These are phyloP conservation scores for Drosophila sordidapex DNA, from an alignment of 2,888 invertebrate genomes.

Conservation along the genomic window DNA sequence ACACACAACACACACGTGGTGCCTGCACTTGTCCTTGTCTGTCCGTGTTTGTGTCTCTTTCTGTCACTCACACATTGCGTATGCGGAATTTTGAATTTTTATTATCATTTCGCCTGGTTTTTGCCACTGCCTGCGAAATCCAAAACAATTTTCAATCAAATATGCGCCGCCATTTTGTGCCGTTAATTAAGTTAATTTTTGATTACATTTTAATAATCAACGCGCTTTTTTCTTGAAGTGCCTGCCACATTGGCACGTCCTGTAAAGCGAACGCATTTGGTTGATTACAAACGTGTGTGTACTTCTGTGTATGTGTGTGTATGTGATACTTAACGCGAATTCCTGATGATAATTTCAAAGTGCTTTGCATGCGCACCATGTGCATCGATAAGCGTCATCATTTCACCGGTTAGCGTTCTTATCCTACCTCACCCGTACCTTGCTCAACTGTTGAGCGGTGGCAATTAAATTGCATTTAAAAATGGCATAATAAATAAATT, in stretches of 20 bases:
- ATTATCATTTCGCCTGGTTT: constrained; percentile 49
- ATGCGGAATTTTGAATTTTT: constrained; percentile 73
- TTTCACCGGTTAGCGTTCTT: constrained; percentile 39
- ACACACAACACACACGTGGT: constrained; percentile 6
- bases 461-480: constrained; percentile 74
- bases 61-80: constrained; percentile 46
- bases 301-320: constrained; percentile 2
- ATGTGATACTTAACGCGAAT: constrained; percentile 55
- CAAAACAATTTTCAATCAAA: constrained; percentile 51
- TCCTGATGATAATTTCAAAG: constrained; percentile 71
- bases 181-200: constrained; percentile 78
- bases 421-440: neutral
- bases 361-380: constrained; percentile 73
- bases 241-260: constrained; percentile 53
- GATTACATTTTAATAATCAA: constrained; percentile 78
- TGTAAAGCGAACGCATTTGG: constrained; percentile 11
- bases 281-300: constrained; percentile 17
- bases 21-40: constrained; percentile 16
- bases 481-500: constrained; percentile 51
- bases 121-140: constrained; percentile 14
- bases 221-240: constrained; percentile 41
- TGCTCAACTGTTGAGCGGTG: constrained; percentile 16
- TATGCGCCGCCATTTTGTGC: constrained; percentile 45
- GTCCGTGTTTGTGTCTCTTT: constrained; percentile 48
- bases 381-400: constrained; percentile 71